Base-by-base conservation (phyloP, 64 coral and sea anemone genomes). In the Montipora efflorescens region DNA sequence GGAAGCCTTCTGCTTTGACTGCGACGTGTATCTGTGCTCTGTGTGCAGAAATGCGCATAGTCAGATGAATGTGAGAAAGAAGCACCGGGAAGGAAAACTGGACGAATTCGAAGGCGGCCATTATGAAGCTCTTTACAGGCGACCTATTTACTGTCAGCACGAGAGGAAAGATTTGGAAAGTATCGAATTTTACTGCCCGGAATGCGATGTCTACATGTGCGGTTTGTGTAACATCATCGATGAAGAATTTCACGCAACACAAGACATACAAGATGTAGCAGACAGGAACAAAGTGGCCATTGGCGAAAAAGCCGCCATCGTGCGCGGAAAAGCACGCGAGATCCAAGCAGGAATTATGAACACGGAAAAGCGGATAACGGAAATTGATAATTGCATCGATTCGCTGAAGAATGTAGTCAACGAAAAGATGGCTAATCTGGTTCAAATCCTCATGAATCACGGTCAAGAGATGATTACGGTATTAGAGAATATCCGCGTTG, bases 121-220 rank as follows among this genome's bases (percentile, higher is more conserved):
- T 49, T 98, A 78, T 45, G 96, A 98, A 4, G 93, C 87, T 14
- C 59, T 98, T 8, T 76, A 92, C 8, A 74, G 83, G 43, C 88
- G 96, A 47, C 71, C 96, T 7, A 88, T 90, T 2, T 98, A 83
- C 36, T 98, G 96, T 28, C 93, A 93, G 4, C 96, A 98, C 79
- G 94, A 98, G 57, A 89, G 94, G 64, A 98, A 98, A 80, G 96
- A 98, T 16, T 74, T 90, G 8, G 96, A 93, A 21, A 82, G 91
- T 22, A 93, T 98, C 8, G 96, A 98, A 76, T 98, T 95, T 59
- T 98, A 94, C 47, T 98, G 96, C 76, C 91, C 91, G n/a, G 96
- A 98, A 80, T 98, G 96, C 47, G 93, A 98, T 85, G 84, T 85
- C 3, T 95, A 93, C 59, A 93, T 98, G 7, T 98, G 96, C 8